Evolutionary conservation across 2,888 invertebrate genomes (phyloP).

Genomic region (Dugesia japonica): DNA sequence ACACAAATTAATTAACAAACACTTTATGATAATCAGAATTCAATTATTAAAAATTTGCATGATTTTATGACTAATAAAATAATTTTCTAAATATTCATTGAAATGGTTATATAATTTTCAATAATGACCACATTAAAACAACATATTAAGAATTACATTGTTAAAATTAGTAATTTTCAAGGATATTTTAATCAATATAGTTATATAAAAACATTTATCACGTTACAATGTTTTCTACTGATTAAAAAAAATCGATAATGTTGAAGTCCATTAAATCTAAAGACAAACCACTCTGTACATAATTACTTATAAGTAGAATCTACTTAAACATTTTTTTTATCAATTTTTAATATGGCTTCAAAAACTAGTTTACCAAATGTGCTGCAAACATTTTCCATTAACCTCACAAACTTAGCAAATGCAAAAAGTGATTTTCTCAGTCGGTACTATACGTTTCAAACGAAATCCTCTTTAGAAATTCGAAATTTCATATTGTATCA

Average conservation of each 20-base stretch:
- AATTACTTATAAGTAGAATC: background rate
- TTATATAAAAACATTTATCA: too few species aligned
- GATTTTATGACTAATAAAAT: too few species aligned
- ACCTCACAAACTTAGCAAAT: background rate
- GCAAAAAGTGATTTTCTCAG: background rate
- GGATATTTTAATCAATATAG: too few species aligned
- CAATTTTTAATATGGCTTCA: background rate
- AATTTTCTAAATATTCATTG: too few species aligned
- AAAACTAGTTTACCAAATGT: background rate
- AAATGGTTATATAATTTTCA: too few species aligned
- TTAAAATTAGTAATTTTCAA: too few species aligned
- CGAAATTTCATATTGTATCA: background rate
- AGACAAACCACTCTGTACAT: background rate
- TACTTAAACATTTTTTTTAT: background rate
- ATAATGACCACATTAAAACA: too few species aligned
- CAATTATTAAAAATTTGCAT: too few species aligned
- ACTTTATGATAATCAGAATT: too few species aligned
- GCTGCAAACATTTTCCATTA: background rate
- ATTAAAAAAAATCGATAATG: slow-evolving; percentile 14
- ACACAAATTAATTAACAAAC: too few species aligned
- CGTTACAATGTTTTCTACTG: background rate
- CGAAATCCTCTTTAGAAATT: background rate
- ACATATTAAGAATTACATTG: too few species aligned
- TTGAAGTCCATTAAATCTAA: background rate
- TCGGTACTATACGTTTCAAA: background rate